A percentile compares a stretch with the other conserved stretches of the same genome.
phyloP scores from a whole-genome alignment of 2,113 vertebrate genomes.

The Agapornis roseicollis region DNA sequence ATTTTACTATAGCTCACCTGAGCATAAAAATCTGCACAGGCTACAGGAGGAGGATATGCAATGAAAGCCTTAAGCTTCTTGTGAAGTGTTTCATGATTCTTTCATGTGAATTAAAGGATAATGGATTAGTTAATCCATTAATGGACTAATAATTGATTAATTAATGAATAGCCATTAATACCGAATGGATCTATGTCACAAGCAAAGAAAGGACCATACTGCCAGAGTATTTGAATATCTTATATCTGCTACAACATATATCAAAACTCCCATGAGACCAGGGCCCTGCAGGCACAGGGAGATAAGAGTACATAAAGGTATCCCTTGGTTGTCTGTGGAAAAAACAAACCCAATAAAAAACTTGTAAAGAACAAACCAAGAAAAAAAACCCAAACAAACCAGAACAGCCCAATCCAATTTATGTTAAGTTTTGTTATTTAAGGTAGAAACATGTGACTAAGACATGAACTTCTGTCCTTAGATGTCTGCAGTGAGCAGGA shows the following conservation, averaged over 20 bases:
- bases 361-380: not conserved
- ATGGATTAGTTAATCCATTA: not conserved
- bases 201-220: not conserved
- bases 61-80: not conserved
- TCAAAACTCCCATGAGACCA: not conserved
- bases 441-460: accelerated
- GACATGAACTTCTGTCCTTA: not conserved
- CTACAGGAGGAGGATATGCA: not conserved
- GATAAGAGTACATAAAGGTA: not conserved
- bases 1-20: not conserved
- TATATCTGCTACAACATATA: not conserved
- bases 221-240: not conserved
- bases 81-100: not conserved
- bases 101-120: not conserved
- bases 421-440: not conserved
- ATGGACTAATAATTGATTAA: not conserved
- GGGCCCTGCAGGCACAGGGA: not conserved
- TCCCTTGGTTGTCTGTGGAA: not conserved
- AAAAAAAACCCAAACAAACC: too few relatives aligned
- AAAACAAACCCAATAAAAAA: not conserved
- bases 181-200: not conserved
- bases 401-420: not conserved
- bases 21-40: not conserved
- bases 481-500: not conserved
- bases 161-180: not conserved